phyloP scores from a whole-genome alignment of 2,888 invertebrate species.

The Dolichopus griseipennis region DNA sequence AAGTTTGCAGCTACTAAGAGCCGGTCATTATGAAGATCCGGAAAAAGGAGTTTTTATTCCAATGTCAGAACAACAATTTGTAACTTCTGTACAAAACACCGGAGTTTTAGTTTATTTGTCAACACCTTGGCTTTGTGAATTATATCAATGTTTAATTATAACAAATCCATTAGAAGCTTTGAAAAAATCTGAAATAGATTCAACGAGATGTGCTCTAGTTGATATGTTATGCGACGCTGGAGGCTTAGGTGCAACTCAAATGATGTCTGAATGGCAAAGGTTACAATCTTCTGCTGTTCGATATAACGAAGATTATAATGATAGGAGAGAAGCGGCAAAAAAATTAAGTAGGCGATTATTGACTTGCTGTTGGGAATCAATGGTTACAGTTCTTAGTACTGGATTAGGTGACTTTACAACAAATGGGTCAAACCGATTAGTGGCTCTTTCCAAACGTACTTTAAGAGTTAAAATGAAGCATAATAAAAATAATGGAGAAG shows the following conservation, averaged over 20 bases:
- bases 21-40: constrained; percentile 61
- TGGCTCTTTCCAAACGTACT: constrained; percentile 51
- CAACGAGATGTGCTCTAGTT: constrained; percentile 38
- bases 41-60: constrained; percentile 46
- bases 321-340: constrained; percentile 67
- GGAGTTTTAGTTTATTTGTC: constrained; percentile 89
- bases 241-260: constrained; percentile 71
- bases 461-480: constrained; percentile 39
- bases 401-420: constrained; percentile 52
- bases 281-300: constrained; percentile 68
- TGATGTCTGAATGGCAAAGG: constrained; percentile 79
- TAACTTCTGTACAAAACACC: constrained; percentile 84
- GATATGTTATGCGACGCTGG: constrained; percentile 61
- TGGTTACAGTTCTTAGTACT: constrained; percentile 78
- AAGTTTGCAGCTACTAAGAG: constrained; percentile 67
- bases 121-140: constrained; percentile 84
- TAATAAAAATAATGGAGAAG: constrained; percentile 58
- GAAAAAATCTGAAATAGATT: constrained; percentile 34
- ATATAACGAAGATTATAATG: constrained; percentile 56
- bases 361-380: constrained; percentile 86
- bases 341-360: constrained; percentile 67
- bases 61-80: constrained; percentile 76
- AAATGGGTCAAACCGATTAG: constrained; percentile 48
- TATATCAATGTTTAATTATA: constrained; percentile 78
- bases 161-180: constrained; percentile 43